Conservation (phyloP, 2,797 vertebrate genomes). For the Synanceia verrucosa region DNA sequence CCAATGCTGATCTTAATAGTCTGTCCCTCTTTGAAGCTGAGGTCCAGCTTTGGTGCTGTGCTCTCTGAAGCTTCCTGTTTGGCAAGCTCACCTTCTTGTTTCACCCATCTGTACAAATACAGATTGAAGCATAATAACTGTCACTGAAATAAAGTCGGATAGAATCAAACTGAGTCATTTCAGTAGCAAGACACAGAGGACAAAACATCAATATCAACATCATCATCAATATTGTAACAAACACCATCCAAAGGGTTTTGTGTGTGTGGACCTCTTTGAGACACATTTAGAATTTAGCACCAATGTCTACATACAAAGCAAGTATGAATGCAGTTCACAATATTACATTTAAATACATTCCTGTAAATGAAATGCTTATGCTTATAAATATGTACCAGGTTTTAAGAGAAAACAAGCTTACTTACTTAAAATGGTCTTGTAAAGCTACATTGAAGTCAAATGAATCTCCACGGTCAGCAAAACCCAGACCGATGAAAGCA, state of each 20-base stretch:
- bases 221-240: not conserved
- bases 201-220: not conserved
- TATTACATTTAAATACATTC: not conserved
- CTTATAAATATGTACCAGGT: not conserved
- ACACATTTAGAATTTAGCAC: not conserved
- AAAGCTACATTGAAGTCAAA: constrained; percentile 98
- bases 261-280: not conserved
- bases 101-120: constrained; percentile 89
- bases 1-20: constrained; percentile 97
- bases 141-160: not conserved
- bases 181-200: not conserved
- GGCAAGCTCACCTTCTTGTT: constrained; percentile 92
- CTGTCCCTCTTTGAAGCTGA: constrained; percentile 97
- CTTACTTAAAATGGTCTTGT: constrained; percentile 99
- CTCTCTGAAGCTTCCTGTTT: constrained; percentile 85
- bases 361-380: not conserved
- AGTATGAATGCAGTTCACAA: not conserved
- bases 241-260: not conserved
- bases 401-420: constrained; percentile 3
- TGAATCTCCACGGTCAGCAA: constrained; percentile 95
- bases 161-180: not conserved
- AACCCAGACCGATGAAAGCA: constrained; percentile 95
- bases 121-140: constrained; percentile 1
- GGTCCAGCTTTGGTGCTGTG: constrained; percentile 89
- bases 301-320: not conserved